A percentile compares a stretch with the other conserved stretches of the same genome.
phyloP scores from a whole-genome alignment of 92 coral and sea anemone genomes.

The Bergia puertoricense region DNA sequence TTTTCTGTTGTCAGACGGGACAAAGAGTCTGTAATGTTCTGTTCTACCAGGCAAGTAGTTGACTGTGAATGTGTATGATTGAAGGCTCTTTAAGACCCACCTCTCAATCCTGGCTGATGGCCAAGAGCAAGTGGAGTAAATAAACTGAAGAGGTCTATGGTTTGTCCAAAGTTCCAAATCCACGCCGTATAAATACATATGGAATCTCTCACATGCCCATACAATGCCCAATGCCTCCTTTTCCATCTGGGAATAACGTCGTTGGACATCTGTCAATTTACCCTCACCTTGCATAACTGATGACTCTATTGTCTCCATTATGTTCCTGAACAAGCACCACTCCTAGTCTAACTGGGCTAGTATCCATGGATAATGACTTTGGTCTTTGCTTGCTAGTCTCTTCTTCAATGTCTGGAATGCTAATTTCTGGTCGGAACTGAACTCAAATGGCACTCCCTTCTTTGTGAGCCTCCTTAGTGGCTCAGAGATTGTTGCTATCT shows the following conservation, averaged over 20 bases:
- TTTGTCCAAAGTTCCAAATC: slow-evolving; percentile 3
- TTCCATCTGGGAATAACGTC: slow-evolving; percentile 15
- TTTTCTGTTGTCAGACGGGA: background rate
- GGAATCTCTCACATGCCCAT: background rate
- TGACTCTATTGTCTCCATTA: background rate
- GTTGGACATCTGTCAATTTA: slow-evolving; percentile 30
- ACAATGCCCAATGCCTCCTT: background rate
- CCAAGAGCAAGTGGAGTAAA: background rate
- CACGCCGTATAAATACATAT: background rate
- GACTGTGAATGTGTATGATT: background rate
- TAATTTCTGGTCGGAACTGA: slow-evolving; percentile 20
- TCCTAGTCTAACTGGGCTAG: slow-evolving; percentile 32
- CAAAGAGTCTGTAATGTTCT: background rate
- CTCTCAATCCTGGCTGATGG: slow-evolving; percentile 45
- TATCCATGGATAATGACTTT: slow-evolving; percentile 5
- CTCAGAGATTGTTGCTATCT: no score
- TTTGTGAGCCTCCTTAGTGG: slow-evolving; percentile 27
- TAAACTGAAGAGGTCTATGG: slow-evolving; percentile 17
- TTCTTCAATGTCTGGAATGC: slow-evolving; percentile 7
- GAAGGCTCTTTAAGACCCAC: slow-evolving; percentile 1
- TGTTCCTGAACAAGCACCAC: slow-evolving; percentile 12
- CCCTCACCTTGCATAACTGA: no score
- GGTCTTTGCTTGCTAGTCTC: slow-evolving; percentile 32
- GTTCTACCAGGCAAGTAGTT: background rate
- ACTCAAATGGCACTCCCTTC: slow-evolving; percentile 16